Evolutionary conservation across 2,797 vertebrate species (phyloP).

Genomic region (Dipus sagitta): DNA sequence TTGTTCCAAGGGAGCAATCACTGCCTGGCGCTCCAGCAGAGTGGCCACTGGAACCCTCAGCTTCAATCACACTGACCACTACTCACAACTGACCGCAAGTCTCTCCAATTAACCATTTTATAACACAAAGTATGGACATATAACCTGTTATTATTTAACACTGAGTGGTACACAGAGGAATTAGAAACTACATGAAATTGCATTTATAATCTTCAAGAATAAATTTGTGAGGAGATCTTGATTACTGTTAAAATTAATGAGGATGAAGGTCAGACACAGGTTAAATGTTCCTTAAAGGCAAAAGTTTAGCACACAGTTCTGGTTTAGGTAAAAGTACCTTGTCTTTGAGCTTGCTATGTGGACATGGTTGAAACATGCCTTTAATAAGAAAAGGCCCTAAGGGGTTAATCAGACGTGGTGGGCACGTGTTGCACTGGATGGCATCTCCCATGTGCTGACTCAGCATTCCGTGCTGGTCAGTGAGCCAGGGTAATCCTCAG

Average conservation of each 20-base stretch:
- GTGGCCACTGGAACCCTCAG: background rate
- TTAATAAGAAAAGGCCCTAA: constrained; percentile 42
- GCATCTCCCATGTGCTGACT: constrained; percentile 34
- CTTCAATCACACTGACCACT: background rate
- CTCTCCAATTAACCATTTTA: background rate
- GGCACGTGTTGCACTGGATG: background rate
- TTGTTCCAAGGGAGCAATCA: background rate
- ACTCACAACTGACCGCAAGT: background rate
- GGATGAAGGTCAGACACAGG: constrained; percentile 22
- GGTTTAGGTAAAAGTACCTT: constrained; percentile 18
- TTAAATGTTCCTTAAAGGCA: constrained; percentile 58
- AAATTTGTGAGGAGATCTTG: constrained; percentile 35
- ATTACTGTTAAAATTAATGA: constrained; percentile 56
- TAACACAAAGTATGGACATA: background rate
- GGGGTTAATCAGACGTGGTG: constrained; percentile 50
- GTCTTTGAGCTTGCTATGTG: background rate
- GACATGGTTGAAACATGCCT: background rate
- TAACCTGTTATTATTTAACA: background rate
- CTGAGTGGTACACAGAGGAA: background rate
- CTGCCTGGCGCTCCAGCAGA: background rate
- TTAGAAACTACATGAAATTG: background rate
- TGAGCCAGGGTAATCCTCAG: background rate
- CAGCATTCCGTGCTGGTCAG: background rate
- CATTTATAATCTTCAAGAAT: constrained; percentile 55
- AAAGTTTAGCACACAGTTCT: constrained; percentile 20